Conservation (phyloP, 1,140 invertebrate genomes). For the Acromyrmex heyeri region DNA sequence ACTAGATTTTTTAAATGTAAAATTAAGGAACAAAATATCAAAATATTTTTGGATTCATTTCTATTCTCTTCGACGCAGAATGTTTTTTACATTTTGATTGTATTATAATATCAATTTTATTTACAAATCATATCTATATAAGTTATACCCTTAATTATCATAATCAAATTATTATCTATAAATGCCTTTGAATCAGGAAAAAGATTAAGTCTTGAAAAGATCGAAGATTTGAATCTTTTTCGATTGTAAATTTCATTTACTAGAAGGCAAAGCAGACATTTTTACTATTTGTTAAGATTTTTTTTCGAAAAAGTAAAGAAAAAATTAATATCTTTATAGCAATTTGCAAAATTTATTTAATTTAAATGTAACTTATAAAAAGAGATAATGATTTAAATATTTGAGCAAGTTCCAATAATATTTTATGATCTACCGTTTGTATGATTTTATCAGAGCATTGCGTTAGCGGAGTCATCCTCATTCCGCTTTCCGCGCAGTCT, state of each 20-base stretch:
- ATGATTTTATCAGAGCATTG: background rate
- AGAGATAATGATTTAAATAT: background rate
- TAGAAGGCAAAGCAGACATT: background rate
- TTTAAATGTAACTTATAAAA: background rate
- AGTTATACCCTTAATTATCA: background rate
- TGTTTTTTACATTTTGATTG: background rate
- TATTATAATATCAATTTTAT: background rate
- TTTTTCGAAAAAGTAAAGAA: background rate
- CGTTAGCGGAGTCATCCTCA: background rate
- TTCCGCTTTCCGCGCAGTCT: slow-evolving; percentile 32
- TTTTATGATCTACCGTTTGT: background rate
- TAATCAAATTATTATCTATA: background rate
- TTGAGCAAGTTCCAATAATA: background rate
- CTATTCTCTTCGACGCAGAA: background rate
- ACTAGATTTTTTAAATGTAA: background rate
- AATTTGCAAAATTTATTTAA: slow-evolving; percentile 13
- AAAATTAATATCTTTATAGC: slow-evolving; percentile 4
- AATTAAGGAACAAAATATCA: background rate
- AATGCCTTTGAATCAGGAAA: background rate
- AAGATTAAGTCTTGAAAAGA: background rate
- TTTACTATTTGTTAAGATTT: background rate
- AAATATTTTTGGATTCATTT: background rate
- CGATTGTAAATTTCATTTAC: background rate
- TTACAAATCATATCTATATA: background rate
- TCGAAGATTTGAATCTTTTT: background rate